Evolutionary conservation across 2,888 invertebrate species (phyloP).

Genomic region (Hemicrepidius hirtus): DNA sequence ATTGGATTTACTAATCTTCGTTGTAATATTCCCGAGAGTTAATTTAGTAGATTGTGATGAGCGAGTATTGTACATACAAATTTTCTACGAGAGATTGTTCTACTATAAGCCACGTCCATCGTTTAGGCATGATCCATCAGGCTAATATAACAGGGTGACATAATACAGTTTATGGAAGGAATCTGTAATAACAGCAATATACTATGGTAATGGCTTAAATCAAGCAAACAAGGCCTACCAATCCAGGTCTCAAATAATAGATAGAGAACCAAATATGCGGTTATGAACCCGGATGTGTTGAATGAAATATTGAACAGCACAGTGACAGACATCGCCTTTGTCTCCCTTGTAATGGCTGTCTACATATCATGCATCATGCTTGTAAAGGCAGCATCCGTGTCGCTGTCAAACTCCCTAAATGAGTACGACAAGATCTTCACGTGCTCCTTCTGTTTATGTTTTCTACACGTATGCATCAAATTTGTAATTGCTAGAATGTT

Average conservation of each 20-base stretch:
- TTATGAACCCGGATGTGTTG: constrained; percentile 25
- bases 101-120: not conserved
- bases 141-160: not conserved
- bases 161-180: constrained; percentile 25
- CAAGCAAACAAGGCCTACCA: constrained; percentile 28
- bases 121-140: constrained; percentile 11
- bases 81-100: not conserved
- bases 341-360: constrained; percentile 27
- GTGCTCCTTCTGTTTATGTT: not conserved
- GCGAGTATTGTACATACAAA: no score
- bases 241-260: constrained; percentile 26
- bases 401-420: constrained; percentile 27
- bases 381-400: constrained; percentile 24
- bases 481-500: not conserved
- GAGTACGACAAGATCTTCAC: constrained; percentile 5
- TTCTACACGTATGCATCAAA: constrained; percentile 7
- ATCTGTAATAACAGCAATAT: constrained; percentile 22
- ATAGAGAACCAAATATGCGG: constrained; percentile 37
- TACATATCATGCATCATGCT: constrained; percentile 19
- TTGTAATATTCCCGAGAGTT: no score
- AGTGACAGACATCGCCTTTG: constrained; percentile 33
- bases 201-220: constrained; percentile 23
- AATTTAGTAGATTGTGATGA: no score
- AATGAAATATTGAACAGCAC: constrained; percentile 36
- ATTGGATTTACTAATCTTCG: not conserved